A percentile compares a stretch with the other conserved stretches of the same genome.
Evolutionary conservation across 2,797 vertebrate genomes (phyloP).

Genomic region (Cottoperca gobio): DNA sequence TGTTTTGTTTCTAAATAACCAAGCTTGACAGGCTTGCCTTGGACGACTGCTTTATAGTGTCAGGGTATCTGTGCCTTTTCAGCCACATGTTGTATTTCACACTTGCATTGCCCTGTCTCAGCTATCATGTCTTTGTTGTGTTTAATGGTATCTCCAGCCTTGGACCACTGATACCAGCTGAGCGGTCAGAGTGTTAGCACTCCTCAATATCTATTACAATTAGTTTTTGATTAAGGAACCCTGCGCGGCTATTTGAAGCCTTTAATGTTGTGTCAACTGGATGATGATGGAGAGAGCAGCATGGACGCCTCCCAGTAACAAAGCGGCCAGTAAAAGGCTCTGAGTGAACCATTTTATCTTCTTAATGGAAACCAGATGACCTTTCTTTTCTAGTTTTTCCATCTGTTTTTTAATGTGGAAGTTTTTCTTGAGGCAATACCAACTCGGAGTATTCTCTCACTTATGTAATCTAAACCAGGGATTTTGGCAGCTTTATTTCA

Average conservation of each 20-base stretch:
- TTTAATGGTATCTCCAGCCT: slow-evolving; percentile 92
- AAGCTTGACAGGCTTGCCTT: slow-evolving; percentile 78
- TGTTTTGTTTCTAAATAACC: slow-evolving; percentile 84
- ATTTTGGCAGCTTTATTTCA: slow-evolving; percentile 66
- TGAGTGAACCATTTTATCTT: slow-evolving; percentile 99
- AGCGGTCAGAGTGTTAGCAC: slow-evolving; percentile 96
- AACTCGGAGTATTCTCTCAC: slow-evolving; percentile 71
- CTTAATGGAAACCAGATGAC: slow-evolving; percentile 99
- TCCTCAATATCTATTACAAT: slow-evolving; percentile 99
- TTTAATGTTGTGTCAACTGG: slow-evolving; percentile 99
- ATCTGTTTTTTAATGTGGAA: slow-evolving; percentile 88
- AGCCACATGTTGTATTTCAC: slow-evolving; percentile 89
- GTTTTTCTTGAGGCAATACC: slow-evolving; percentile 88
- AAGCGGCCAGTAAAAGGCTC: slow-evolving; percentile 96
- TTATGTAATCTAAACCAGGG: slow-evolving; percentile 74
- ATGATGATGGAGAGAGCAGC: slow-evolving; percentile 95
- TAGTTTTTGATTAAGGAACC: slow-evolving; percentile 99
- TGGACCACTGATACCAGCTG: slow-evolving; percentile 90
- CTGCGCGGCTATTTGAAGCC: slow-evolving; percentile 92
- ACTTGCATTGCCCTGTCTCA: slow-evolving; percentile 90
- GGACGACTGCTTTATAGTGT: slow-evolving; percentile 87
- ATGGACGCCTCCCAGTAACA: slow-evolving; percentile 95
- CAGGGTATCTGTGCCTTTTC: slow-evolving; percentile 84
- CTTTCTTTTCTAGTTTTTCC: slow-evolving; percentile 75
- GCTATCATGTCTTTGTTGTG: slow-evolving; percentile 90